Evolutionary conservation across 2,797 vertebrate species (phyloP).

Genomic region (Cetoscarus ocellatus): DNA sequence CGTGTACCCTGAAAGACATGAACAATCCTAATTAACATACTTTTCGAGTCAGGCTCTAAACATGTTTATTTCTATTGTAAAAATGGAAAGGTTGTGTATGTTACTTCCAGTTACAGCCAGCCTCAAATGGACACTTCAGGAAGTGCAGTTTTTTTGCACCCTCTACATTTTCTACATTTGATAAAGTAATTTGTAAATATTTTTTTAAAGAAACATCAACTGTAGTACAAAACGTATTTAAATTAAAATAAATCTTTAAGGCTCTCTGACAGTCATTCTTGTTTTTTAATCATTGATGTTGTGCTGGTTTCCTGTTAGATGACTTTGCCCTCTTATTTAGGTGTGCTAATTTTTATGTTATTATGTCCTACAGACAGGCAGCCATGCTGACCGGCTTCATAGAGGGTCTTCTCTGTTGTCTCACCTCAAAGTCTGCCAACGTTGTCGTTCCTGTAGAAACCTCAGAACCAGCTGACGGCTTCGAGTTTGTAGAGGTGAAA

Average conservation of each 20-base stretch:
- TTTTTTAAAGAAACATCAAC: too few relatives aligned
- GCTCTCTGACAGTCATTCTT: neutral
- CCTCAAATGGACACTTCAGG: too few relatives aligned
- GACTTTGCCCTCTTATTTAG: too few relatives aligned
- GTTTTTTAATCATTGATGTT: neutral
- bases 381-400: constrained; percentile 93
- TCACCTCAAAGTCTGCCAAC: constrained; percentile 89
- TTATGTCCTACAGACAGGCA: constrained; percentile 57
- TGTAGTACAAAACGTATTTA: neutral
- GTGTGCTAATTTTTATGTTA: constrained; percentile 18
- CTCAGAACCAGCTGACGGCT: constrained; percentile 90
- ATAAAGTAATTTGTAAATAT: too few relatives aligned
- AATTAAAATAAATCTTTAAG: neutral
- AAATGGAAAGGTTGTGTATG: too few relatives aligned
- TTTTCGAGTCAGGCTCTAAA: too few relatives aligned
- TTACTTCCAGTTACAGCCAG: too few relatives aligned
- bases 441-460: constrained; percentile 89
- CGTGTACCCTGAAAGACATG: too few relatives aligned
- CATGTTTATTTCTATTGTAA: too few relatives aligned
- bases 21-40: too few relatives aligned
- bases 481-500: constrained; percentile 96
- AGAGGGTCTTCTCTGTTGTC: constrained; percentile 92
- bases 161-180: too few relatives aligned
- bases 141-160: too few relatives aligned
- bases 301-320: neutral